A percentile compares a stretch with the other conserved stretches of the same genome.
Evolutionary conservation across 2,888 invertebrate species (phyloP).

Genomic region (Disparrhopalites patrizii): DNA sequence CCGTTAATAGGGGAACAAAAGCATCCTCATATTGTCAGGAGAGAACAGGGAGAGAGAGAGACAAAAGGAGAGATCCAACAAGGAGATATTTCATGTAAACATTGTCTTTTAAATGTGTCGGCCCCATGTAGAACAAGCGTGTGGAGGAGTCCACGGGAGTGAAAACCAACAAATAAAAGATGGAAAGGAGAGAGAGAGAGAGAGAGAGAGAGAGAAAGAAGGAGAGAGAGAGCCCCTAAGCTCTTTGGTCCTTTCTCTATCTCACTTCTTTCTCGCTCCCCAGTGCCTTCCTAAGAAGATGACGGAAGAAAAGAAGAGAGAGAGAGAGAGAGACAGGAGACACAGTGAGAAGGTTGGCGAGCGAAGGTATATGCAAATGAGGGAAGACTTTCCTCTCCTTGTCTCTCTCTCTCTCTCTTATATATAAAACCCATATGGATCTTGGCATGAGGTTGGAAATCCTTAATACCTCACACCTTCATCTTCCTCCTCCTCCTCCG

Average conservation of each 20-base stretch:
- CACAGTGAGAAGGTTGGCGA: no score
- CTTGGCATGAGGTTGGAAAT: slow-evolving; percentile 3
- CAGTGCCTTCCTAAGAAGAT: no score
- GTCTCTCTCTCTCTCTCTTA: no score
- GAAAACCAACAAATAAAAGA: not conserved
- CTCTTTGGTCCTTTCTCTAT: no score
- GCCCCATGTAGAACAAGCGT: not conserved
- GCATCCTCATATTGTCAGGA: no score
- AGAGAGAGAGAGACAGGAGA: not conserved
- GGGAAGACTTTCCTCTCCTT: no score
- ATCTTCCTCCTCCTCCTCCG: not conserved
- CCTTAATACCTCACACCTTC: not conserved
- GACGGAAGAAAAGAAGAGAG: not conserved
- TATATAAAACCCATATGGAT: not conserved
- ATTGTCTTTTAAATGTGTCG: not conserved
- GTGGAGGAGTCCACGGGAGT: no score
- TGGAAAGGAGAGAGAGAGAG: not conserved
- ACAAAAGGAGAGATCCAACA: not conserved
- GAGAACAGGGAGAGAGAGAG: no score
- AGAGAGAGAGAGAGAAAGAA: no score
- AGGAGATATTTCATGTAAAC: not conserved
- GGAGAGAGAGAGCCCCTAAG: no score
- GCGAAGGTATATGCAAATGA: not conserved
- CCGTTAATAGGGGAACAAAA: no score
- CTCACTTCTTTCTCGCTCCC: no score